These are phyloP conservation scores for Carlito syrichta DNA, from an alignment of 2,113 vertebrate genomes.

Conservation along the genomic window DNA sequence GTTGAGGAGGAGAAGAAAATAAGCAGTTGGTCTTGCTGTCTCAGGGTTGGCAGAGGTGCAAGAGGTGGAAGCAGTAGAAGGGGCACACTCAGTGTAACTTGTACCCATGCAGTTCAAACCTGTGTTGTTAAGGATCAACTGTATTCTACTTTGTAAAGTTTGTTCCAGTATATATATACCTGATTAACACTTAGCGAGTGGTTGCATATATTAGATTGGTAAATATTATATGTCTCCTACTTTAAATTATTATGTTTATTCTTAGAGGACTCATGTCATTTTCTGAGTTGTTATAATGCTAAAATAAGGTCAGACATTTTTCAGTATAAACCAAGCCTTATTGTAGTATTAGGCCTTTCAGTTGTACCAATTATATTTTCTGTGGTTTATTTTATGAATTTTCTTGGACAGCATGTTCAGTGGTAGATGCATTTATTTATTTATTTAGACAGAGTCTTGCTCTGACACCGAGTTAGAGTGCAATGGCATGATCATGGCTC, in stretches of 20 bases:
- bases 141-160: neutral
- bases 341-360: neutral
- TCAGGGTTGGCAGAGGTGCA: neutral
- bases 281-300: slow-evolving; percentile 16
- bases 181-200: neutral
- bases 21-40: neutral
- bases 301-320: neutral
- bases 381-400: neutral
- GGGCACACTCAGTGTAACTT: neutral
- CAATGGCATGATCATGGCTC: neutral
- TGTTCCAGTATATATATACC: neutral
- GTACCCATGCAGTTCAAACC: neutral
- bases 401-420: neutral
- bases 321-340: slow-evolving; percentile 4
- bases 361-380: neutral
- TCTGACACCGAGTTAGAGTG: neutral
- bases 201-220: neutral
- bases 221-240: neutral
- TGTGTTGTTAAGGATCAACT: neutral
- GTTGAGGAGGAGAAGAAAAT: neutral
- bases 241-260: neutral
- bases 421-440: neutral
- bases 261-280: slow-evolving; percentile 16
- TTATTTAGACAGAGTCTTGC: neutral
- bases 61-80: neutral